Evolutionary conservation across 2,113 vertebrate genomes (phyloP), one percentile per base, ranked within the genome.

Genomic region (Copsychus sechellarum): DNA sequence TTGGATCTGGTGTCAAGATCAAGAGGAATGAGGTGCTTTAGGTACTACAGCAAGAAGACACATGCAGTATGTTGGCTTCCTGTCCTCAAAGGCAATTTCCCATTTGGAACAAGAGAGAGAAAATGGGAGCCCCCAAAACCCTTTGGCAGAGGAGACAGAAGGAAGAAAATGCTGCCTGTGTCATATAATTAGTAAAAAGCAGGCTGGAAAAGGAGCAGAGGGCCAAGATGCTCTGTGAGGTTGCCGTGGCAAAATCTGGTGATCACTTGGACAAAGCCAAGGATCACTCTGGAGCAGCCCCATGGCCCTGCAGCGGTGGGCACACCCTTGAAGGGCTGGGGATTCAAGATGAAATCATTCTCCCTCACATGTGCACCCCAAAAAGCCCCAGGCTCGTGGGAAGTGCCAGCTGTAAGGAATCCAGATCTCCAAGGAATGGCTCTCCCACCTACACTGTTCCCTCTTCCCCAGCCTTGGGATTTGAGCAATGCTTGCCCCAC

Each of bases 381-480:
- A 25, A 51, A 45, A 82, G 42, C 42, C 61, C 31, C 0, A 0
- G 57, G 42, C 48, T 86, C 25, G 4, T 51, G n/a, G 65, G 36
- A 81, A 64, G 20, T 0, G 0, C n/a, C 56, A 73, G 21, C 71
- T 86, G 58, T 50, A 45, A 80, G 82, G 43, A 71, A 81, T 81
- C 31, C 22, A 64, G 47, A 58, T 67, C 34, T 80, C 53, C 45
- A 58, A 65, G 81, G 70, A 62, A 62, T 33, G 47, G 20, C 21
- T 73, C 42, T 91, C 16, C 40, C 51, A 73, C 67, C 54, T 60
- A 36, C 42, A 20, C 56, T 1, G 1, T 5, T 92, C 78, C 58
- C 24, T 82, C 17, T 51, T 82, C 58, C 67, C 36, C 45, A 38
- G 45, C 0, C 0, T 2, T 0, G 0, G 58, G 26, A n/a, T 58